phyloP scores from a whole-genome alignment of 1,140 invertebrate species.

The Eupeodes corollae region DNA sequence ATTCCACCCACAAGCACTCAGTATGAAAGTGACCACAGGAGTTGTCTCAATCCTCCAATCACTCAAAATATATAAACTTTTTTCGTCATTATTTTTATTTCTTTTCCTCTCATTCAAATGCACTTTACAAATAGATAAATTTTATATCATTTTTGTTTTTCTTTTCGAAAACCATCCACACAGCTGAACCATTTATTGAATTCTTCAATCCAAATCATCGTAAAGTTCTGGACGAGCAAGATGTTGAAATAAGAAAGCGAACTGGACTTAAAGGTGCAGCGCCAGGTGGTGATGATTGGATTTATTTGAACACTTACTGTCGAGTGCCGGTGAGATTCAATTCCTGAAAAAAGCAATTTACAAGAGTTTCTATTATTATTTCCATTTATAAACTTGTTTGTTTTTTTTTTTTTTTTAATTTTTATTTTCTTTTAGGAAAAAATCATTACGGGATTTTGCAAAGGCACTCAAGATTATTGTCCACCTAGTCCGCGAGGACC shows the following conservation, averaged over 20 bases:
- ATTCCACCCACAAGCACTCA: too few species aligned
- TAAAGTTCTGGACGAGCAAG: constrained; percentile 50
- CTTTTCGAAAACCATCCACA: too few species aligned
- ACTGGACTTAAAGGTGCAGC: constrained; percentile 46
- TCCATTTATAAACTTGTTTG: too few species aligned
- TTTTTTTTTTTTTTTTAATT: not conserved
- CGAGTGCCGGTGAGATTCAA: constrained; percentile 54
- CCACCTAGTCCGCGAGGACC: constrained; percentile 58
- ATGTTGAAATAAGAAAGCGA: constrained; percentile 43
- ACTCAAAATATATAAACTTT: too few species aligned
- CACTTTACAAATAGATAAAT: too few species aligned
- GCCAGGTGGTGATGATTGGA: constrained; percentile 56
- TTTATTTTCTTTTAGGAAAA: constrained; percentile 15
- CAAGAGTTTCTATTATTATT: too few species aligned
- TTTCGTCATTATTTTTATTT: too few species aligned
- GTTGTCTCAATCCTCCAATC: too few species aligned
- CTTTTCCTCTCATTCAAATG: too few species aligned
- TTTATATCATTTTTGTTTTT: too few species aligned
- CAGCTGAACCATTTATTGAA: constrained; percentile 49
- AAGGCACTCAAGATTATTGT: constrained; percentile 62
- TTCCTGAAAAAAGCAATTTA: not conserved
- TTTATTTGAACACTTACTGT: constrained; percentile 67
- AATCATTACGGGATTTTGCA: constrained; percentile 33
- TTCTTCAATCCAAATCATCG: constrained; percentile 57
- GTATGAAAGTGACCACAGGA: too few species aligned